These are phyloP conservation scores for Helobdella robusta DNA, from an alignment of 2,888 invertebrate species.

Conservation along the genomic window DNA sequence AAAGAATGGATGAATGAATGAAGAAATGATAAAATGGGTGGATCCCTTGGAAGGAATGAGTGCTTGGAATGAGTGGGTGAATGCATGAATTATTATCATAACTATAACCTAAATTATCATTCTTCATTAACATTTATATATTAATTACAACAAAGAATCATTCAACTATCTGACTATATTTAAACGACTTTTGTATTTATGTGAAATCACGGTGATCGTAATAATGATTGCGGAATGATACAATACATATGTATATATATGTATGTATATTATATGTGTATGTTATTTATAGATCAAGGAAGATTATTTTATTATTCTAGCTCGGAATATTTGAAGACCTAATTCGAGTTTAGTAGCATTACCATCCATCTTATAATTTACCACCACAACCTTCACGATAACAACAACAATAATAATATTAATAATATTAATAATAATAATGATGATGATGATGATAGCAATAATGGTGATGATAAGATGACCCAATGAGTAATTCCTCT, in stretches of 20 bases:
- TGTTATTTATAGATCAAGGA: not conserved
- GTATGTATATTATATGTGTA: not conserved
- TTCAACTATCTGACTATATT: not conserved
- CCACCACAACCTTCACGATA: not conserved
- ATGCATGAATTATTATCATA: too few relatives aligned
- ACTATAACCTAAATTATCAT: too few relatives aligned
- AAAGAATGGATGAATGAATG: too few relatives aligned
- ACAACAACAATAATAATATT: not conserved
- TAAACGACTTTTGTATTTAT: too few relatives aligned
- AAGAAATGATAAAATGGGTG: too few relatives aligned
- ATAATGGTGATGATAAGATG: too few relatives aligned
- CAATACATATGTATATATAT: not conserved
- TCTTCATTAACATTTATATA: too few relatives aligned
- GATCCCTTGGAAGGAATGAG: too few relatives aligned
- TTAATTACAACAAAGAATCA: not conserved
- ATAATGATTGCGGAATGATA: not conserved
- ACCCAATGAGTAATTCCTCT: too few relatives aligned
- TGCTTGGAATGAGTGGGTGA: too few relatives aligned
- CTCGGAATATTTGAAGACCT: not conserved
- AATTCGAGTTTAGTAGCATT: not conserved
- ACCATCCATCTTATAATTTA: not conserved
- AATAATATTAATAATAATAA: slow-evolving; percentile 7
- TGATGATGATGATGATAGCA: not conserved
- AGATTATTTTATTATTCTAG: not conserved
- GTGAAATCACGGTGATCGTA: not conserved